Evolutionary conservation across 1,140 invertebrate species (phyloP).

Genomic region (Pentalonia nigronervosa): DNA sequence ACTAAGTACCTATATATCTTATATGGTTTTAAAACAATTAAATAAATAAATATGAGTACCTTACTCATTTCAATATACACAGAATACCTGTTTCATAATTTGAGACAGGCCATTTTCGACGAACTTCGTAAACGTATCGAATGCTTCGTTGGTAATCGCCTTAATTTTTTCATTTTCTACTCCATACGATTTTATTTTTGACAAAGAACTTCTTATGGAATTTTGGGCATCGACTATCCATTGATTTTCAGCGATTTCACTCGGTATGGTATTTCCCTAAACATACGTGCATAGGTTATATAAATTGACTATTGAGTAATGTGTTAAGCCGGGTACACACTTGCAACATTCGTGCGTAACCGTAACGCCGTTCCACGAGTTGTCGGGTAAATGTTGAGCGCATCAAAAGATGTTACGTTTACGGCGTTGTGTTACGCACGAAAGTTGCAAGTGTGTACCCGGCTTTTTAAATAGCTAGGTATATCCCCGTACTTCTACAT

Average conservation of each 20-base stretch:
- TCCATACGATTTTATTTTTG: background rate
- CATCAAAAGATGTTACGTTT: too few species aligned
- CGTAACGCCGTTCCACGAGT: too few species aligned
- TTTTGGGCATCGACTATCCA: background rate
- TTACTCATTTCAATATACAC: background rate
- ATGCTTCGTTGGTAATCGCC: background rate
- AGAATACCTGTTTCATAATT: conserved; percentile 20
- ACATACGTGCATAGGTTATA: background rate
- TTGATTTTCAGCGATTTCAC: background rate
- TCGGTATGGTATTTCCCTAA: background rate
- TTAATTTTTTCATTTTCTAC: conserved; percentile 12
- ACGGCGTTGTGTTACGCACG: too few species aligned
- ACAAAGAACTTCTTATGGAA: background rate
- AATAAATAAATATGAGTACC: background rate
- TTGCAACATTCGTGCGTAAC: too few species aligned
- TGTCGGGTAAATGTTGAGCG: too few species aligned
- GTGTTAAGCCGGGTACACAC: too few species aligned
- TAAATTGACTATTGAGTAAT: background rate
- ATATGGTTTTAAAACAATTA: background rate
- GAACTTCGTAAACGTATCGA: background rate
- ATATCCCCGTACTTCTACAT: background rate
- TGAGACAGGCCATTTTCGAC: background rate
- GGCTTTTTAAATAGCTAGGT: too few species aligned
- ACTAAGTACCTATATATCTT: background rate
- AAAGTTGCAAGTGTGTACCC: too few species aligned